Percentiles rank a stretch among this genome's conserved stretches.
Evolutionary conservation across 2,113 vertebrate species (phyloP).

Genomic region (Cercopithecus mona): DNA sequence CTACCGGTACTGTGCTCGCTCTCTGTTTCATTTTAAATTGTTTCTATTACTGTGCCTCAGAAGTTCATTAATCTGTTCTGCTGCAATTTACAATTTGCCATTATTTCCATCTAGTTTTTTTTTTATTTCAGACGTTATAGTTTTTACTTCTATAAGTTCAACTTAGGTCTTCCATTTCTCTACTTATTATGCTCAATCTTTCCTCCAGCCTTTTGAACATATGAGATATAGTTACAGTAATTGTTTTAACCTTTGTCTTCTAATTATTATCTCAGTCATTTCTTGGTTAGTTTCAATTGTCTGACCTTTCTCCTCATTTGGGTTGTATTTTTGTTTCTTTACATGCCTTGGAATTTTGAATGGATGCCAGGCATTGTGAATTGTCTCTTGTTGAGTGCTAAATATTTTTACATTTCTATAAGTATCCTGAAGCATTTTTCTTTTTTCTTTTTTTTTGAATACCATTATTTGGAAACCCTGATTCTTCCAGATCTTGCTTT

Average conservation of each 20-base stretch:
- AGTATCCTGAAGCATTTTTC: background rate
- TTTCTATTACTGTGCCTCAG: background rate
- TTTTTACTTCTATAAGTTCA: constrained; percentile 3
- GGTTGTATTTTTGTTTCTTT: background rate
- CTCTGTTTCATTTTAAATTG: background rate
- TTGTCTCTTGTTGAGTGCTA: background rate
- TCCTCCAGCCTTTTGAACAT: background rate
- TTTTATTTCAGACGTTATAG: background rate
- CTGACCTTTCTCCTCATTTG: background rate
- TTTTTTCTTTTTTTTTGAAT: background rate
- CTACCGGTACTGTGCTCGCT: too few relatives aligned
- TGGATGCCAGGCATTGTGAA: background rate
- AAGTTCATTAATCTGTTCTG: background rate
- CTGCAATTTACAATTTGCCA: background rate
- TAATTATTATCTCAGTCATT: background rate
- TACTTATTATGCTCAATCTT: background rate
- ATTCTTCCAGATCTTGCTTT: background rate
- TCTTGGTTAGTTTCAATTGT: background rate
- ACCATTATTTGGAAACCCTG: background rate
- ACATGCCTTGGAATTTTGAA: background rate
- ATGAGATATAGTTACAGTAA: background rate
- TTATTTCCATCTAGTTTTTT: background rate
- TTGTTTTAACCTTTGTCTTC: background rate
- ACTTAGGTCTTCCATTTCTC: background rate
- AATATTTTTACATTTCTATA: background rate